Evolutionary conservation across 2,888 invertebrate species (phyloP).

Genomic region (Malthinus seriepunctatus): DNA sequence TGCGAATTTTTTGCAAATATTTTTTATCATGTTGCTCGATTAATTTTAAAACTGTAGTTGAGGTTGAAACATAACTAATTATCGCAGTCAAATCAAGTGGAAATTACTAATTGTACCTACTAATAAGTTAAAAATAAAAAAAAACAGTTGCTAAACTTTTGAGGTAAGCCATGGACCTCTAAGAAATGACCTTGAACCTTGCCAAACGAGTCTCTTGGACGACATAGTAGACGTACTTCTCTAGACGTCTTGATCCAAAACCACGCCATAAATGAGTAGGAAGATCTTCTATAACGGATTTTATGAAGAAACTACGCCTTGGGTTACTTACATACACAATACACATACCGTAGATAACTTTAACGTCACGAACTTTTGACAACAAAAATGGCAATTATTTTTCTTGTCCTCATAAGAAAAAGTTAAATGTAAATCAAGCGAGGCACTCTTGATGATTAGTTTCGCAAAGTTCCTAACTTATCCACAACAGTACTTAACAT

Average conservation of each 20-base stretch:
- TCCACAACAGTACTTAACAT: not conserved
- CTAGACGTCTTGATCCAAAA: conserved; percentile 29
- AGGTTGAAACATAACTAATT: no score
- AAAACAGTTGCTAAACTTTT: conserved; percentile 2
- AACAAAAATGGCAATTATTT: conserved; percentile 10
- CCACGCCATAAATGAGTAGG: conserved; percentile 22
- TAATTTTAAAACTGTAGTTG: no score
- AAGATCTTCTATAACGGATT: conserved; percentile 27
- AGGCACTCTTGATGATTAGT: no score
- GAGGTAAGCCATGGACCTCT: conserved; percentile 4
- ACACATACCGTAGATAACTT: conserved; percentile 22
- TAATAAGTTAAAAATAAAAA: not conserved
- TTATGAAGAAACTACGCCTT: conserved; percentile 18
- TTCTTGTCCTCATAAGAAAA: not conserved
- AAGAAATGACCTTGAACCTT: conserved; percentile 7
- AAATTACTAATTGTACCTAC: no score
- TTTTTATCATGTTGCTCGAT: no score
- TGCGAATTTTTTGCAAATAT: no score
- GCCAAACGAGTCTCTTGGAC: conserved; percentile 30
- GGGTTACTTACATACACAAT: conserved; percentile 10
- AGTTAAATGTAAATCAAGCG: conserved; percentile 2
- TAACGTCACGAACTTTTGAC: conserved; percentile 21
- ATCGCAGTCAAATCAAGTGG: no score
- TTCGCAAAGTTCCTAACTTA: not conserved
- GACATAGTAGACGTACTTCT: conserved; percentile 25